phyloP scores from a whole-genome alignment of 2,113 vertebrate species.

The Calypte anna region DNA sequence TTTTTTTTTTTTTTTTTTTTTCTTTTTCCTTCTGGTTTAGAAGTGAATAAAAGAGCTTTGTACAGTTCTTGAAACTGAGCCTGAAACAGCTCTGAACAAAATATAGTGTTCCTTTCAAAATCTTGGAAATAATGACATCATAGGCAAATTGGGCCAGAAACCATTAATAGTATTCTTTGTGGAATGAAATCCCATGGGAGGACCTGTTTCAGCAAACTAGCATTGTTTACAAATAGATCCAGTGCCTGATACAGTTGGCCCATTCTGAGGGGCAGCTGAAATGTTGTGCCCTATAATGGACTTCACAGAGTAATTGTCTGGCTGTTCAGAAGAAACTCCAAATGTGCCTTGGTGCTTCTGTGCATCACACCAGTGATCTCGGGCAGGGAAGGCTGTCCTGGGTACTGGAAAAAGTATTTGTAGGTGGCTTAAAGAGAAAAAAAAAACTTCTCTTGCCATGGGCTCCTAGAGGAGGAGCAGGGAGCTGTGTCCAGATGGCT shows the following conservation, averaged over 20 bases:
- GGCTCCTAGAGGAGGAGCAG: background rate
- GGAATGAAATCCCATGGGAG: slow-evolving; percentile 42
- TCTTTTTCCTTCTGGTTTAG: background rate
- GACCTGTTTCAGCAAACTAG: slow-evolving; percentile 46
- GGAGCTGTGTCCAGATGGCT: background rate
- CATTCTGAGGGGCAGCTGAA: background rate
- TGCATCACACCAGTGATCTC: background rate
- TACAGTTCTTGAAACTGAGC: slow-evolving; percentile 72
- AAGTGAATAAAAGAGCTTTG: slow-evolving; percentile 74
- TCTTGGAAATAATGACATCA: slow-evolving; percentile 79
- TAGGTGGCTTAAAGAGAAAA: background rate
- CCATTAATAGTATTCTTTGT: slow-evolving; percentile 73
- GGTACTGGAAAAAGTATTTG: background rate
- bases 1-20: no score
- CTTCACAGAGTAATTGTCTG: background rate
- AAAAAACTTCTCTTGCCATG: background rate
- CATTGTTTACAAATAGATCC: slow-evolving; percentile 75
- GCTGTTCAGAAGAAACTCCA: background rate
- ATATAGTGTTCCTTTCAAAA: slow-evolving; percentile 73
- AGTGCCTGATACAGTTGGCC: background rate
- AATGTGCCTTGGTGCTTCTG: background rate
- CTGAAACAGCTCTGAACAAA: slow-evolving; percentile 63
- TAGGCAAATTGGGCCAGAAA: slow-evolving; percentile 71
- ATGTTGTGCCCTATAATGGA: background rate
- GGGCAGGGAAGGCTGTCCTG: background rate